Percentiles rank a stretch among this genome's conserved stretches.
Conservation (phyloP, 2,797 vertebrate species). For the Anabacerthia variegaticeps region DNA sequence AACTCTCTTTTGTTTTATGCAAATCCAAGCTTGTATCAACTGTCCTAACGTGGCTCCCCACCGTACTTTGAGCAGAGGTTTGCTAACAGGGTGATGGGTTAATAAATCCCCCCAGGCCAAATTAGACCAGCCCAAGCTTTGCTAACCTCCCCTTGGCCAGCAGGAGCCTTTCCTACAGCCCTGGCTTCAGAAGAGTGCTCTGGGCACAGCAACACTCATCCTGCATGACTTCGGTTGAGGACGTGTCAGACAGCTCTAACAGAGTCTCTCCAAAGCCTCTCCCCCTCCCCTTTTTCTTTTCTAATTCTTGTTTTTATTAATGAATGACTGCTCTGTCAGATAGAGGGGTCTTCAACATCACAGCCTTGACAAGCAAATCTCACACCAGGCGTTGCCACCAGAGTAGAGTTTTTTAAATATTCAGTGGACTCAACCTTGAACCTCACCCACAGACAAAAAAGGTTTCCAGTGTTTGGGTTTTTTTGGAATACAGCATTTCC, state of each 20-base stretch:
- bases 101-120: constrained; percentile 30
- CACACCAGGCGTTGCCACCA: not conserved
- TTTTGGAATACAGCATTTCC: not conserved
- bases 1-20: not conserved
- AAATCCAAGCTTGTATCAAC: not conserved
- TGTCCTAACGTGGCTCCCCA: not conserved
- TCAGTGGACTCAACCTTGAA: not conserved
- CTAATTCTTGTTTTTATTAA: not conserved
- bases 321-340: not conserved
- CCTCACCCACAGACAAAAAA: not conserved
- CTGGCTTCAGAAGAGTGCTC: not conserved
- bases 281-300: not conserved
- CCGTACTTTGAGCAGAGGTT: constrained; percentile 24
- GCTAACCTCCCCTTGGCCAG: not conserved
- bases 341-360: not conserved
- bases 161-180: not conserved
- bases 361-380: not conserved
- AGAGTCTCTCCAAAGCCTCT: not conserved
- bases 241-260: fast-evolving
- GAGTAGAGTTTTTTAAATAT: not conserved
- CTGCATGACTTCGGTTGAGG: not conserved
- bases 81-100: not conserved
- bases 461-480: not conserved
- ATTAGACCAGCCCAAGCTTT: constrained; percentile 11
- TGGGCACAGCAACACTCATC: not conserved